Base-by-base conservation (phyloP, 64 coral and sea anemone species). In the Dendrophyllia cribrosa region DNA sequence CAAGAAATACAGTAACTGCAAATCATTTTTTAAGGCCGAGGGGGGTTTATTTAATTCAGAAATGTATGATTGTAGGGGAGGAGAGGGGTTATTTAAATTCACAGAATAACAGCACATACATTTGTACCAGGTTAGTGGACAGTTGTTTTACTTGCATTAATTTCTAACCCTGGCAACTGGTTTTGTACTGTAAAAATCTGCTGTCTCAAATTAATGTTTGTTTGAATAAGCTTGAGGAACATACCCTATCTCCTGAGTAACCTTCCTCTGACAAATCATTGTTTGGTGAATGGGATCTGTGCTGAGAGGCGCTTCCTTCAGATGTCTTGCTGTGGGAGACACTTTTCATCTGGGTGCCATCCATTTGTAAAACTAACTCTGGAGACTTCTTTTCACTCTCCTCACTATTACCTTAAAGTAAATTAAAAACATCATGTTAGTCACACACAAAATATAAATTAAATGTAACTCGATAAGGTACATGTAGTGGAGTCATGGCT, bases 231-330 rank as follows among this genome's bases (percentile, higher is more conserved):
- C 56, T 9, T 19, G n/a, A 9, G 20, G 9, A 74, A 68, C 80
- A 66, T 68, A 84, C 80, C 19, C 62, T 84, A 51, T 84, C 80
- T 67, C 46, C 61, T 22, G 60, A 67, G 44, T 66, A 67, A 22
- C 80, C 80, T 2, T 68, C 80, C 50, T 68, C 80, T n/a, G 44
- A 84, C 2, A 21, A 67, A 67, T 68, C 80, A 68, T 84, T 84
- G 45, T 83, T 62, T 50, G 61, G 61, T 51, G 80, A 67, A 68
- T 67, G 80, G 50, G 44, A 14, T 46, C 80, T 44, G 80, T 84
- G 16, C 19, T 84, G 80, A 4, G 61, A 20, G 9, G 80, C 50
- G n/a, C 62, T 51, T 66, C 60, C 80, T 23, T 84, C 80, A 51
- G 79, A 65, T 13, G 43, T 14, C 50, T 84, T 84, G 9, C 80